phyloP scores from a whole-genome alignment of 2,113 vertebrate genomes.

The Tachysurus vachellii region DNA sequence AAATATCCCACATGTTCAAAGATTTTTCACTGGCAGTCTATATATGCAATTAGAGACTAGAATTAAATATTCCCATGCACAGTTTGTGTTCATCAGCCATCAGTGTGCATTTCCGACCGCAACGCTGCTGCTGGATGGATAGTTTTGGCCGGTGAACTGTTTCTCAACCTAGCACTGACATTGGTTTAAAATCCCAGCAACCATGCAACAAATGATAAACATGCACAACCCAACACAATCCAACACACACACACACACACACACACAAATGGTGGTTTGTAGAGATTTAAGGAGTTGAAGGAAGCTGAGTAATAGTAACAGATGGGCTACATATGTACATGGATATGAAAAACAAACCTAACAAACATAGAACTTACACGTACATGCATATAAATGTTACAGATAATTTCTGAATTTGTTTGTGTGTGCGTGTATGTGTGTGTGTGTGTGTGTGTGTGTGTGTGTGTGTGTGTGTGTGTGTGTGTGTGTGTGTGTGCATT shows the following conservation, averaged over 20 bases:
- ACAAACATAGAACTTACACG: background rate
- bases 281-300: background rate
- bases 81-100: background rate
- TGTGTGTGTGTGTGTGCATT: conserved; percentile 9
- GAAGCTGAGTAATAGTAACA: background rate
- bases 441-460: conserved; percentile 10
- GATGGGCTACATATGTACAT: background rate
- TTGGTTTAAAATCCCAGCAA: background rate
- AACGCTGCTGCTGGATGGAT: background rate
- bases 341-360: background rate
- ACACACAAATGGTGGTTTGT: background rate
- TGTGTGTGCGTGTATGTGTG: background rate
- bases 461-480: background rate
- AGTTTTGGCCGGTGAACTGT: background rate
- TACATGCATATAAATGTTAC: background rate
- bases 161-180: background rate
- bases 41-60: background rate
- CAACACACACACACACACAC: background rate
- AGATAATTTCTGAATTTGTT: background rate
- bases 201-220: background rate
- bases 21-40: background rate
- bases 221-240: background rate
- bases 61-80: background rate
- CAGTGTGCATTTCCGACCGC: background rate
- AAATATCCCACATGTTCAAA: background rate